Evolutionary conservation across 2,797 vertebrate species (phyloP).

Genomic region (Cebuella pygmaea): DNA sequence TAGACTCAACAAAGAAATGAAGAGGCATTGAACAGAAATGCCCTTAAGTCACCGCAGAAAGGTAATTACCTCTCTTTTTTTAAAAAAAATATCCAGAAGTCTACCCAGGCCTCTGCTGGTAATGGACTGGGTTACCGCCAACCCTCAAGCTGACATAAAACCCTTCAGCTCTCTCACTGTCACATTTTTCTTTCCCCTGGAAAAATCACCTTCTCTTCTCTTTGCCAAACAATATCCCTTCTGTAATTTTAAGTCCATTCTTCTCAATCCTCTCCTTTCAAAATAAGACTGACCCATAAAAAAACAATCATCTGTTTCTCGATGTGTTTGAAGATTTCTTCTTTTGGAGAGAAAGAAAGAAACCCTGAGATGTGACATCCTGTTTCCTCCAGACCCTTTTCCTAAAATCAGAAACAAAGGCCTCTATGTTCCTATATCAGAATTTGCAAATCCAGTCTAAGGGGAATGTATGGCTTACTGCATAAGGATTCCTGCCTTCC

Average conservation of each 20-base stretch:
- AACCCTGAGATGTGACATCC: background rate
- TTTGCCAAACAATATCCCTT: background rate
- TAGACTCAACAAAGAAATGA: slow-evolving; percentile 49
- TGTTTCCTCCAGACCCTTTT: background rate
- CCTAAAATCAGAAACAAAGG: background rate
- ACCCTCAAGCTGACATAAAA: background rate
- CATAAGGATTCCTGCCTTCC: background rate
- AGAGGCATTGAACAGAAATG: slow-evolving; percentile 56
- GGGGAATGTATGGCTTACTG: background rate
- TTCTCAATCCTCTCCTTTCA: background rate
- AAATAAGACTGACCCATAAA: background rate
- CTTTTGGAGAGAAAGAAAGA: background rate
- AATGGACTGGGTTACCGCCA: background rate
- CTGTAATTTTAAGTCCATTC: slow-evolving; percentile 18
- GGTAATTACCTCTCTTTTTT: slow-evolving; percentile 37
- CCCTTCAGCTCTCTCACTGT: background rate
- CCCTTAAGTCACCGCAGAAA: slow-evolving; percentile 53
- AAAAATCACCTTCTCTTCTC: background rate
- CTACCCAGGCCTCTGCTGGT: background rate
- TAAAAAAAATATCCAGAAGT: slow-evolving; percentile 39
- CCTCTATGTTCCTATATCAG: background rate
- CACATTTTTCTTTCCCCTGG: slow-evolving; percentile 3
- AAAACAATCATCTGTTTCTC: background rate
- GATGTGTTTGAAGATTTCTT: background rate
- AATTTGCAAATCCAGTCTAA: background rate